Evolutionary conservation across 2,888 invertebrate genomes (phyloP), one percentile per base, ranked within the genome.

Genomic region (Leistus spinibarbis): DNA sequence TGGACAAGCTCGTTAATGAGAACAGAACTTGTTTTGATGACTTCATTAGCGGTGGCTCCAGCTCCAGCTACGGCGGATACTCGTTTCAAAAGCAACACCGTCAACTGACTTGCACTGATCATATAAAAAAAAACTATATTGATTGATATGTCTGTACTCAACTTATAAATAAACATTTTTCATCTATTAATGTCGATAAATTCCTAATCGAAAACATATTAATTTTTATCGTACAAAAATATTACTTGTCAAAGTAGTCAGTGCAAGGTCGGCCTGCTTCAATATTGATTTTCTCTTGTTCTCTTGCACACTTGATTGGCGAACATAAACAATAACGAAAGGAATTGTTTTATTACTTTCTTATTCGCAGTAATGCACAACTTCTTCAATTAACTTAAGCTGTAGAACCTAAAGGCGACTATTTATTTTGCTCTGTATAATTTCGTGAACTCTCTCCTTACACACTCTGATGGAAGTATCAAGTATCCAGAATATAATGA

Each of bases 1-100:
- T 56, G 56, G 72, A 65, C 72, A 72, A 72, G 72, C 65, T 72
- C 72, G 57, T 66, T 72, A 72, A 72, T 66, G 72, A 72, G 57
- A 16, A 40, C 65, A 72, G 72, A 72, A 72, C 66, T 65, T 53
- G 72, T 72, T 66, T 54, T 72, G 72, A 72, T 72, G 66, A 66
- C 72, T 72, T 72, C 72, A 72, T 72, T 72, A 72, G 64, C 57
- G 66, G 23, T 20, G 56, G 22, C 23, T 20, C n/a, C 54, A 66
- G 66, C 57, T 57, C 27, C 17, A 54, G 22, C 23, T 20, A n/a
- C 54, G 56, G 66, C 72, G 72, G 27, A 56, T 66, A 64, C 64
- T 22, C 53, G 60, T 60, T 60, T 19, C 2, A 60, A 22, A 60
- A 17, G 10, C 10, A 60, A 19, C 60, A 22, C n/a, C 19, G 10